Evolutionary conservation across 2,797 vertebrate genomes (phyloP), one percentile per base, ranked within the genome.

Genomic region (Sylvia borin): DNA sequence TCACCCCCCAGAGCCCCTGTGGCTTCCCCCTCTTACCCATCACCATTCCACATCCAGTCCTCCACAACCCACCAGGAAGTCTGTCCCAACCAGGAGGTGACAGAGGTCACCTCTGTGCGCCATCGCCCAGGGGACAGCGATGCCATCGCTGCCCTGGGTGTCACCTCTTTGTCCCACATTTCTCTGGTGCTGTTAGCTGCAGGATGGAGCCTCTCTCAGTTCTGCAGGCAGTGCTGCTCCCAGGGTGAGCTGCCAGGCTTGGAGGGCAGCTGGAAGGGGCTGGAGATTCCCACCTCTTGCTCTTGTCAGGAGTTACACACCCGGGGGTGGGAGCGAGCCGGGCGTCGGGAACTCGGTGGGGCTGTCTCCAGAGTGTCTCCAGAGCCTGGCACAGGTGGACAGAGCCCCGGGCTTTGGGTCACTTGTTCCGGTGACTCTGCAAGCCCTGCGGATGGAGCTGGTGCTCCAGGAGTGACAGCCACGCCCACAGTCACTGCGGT

Each of bases 301-400:
- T 40, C 66, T 8, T 24, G 36, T 1, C 26, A 45, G 66, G 84
- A 75, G 34, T 12, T 16, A 11, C 51, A 26, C 29, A 24, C 13
- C 67, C 67, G 2, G 43, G 40, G 62, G 3, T 4, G 5, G 50
- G 75, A 68, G 32, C 11, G 8, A 48, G 53, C 20, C 3, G 26
- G 31, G 54, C 7, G 5, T 2, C 3, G 2, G 31, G 76, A 20
- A 6, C 8, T 0, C 3, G 3, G 5, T 7, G 34, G 53, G 38
- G 29, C 18, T 17, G 19, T 3, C 71, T 22, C 58, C 47, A 4
- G 53, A 32, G 70, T 0, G 0, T 8, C 66, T n/a, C 61, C 45
- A 4, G 53, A 36, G 73, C 0, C 36, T 36, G 36, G 36, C 36
- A 36, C 36, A 36, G 36, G 1, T 9, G n/a, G 34, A 11, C 72